phyloP scores from a whole-genome alignment of 1,140 invertebrate species.

The Bombus consobrinus region DNA sequence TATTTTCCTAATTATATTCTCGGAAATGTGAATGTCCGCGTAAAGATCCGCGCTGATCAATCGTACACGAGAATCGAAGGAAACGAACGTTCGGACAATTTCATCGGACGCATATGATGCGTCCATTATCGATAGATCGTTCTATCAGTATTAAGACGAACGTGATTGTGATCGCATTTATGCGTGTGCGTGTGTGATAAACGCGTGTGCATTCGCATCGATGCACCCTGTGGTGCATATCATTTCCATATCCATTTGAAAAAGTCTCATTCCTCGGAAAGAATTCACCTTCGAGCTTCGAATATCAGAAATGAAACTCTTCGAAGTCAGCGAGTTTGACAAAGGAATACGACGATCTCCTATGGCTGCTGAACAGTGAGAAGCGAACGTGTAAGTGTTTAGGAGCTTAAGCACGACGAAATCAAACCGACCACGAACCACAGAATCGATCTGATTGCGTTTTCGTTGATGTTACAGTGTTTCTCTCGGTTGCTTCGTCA shows the following conservation, averaged over 20 bases:
- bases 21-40: too few species aligned
- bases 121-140: conserved; percentile 5
- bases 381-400: neutral
- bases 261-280: neutral
- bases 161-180: neutral
- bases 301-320: neutral
- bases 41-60: too few species aligned
- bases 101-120: neutral
- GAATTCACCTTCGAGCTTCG: neutral
- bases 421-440: conserved; percentile 23
- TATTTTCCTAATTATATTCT: too few species aligned
- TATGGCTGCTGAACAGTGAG: neutral
- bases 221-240: conserved; percentile 9
- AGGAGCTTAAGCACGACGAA: conserved; percentile 19
- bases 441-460: conserved; percentile 26
- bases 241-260: conserved; percentile 28
- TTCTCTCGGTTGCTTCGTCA: neutral
- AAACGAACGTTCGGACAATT: neutral
- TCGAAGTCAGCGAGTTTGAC: neutral
- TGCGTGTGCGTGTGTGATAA: neutral
- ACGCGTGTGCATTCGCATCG: neutral
- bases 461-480: neutral
- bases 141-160: conserved; percentile 5
- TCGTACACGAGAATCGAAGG: neutral
- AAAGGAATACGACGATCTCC: neutral